phyloP scores from a whole-genome alignment of 2,888 invertebrate species.

The Leptinotarsa juncta region DNA sequence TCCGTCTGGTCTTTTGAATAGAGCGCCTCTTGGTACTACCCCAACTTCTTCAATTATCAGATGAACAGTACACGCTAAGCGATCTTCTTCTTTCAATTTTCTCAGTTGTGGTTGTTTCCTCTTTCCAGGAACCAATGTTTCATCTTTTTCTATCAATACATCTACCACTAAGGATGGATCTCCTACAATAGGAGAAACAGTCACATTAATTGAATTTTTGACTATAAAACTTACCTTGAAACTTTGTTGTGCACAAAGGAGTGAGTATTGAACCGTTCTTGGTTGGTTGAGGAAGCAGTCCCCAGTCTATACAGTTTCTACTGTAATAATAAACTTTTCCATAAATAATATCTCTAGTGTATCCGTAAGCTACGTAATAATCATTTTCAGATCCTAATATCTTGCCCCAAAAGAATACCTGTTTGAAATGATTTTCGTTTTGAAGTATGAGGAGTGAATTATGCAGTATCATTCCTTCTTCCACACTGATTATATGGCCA shows the following conservation, averaged over 20 bases:
- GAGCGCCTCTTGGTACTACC: constrained; percentile 82
- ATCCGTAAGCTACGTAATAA: constrained; percentile 87
- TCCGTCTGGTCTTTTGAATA: constrained; percentile 80
- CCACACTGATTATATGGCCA: constrained; percentile 78
- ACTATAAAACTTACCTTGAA: constrained; percentile 53
- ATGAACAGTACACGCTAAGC: constrained; percentile 78
- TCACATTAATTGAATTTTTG: not conserved
- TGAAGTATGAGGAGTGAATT: constrained; percentile 84
- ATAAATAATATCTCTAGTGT: constrained; percentile 76
- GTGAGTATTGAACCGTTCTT: constrained; percentile 64
- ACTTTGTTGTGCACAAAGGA: constrained; percentile 63
- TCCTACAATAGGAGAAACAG: constrained; percentile 49
- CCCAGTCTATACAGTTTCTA: constrained; percentile 78
- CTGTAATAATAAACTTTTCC: constrained; percentile 85
- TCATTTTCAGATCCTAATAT: constrained; percentile 81
- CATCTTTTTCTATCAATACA: constrained; percentile 67
- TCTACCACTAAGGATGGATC: constrained; percentile 68
- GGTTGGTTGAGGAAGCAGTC: constrained; percentile 69
- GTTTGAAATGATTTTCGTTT: constrained; percentile 85
- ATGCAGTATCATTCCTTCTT: constrained; percentile 78
- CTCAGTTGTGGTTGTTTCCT: constrained; percentile 66
- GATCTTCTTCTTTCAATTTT: constrained; percentile 81
- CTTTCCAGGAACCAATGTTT: constrained; percentile 69
- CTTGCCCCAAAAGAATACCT: constrained; percentile 89
- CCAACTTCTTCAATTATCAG: constrained; percentile 81